These are phyloP conservation scores for Coelogynopora nodosa DNA, from an alignment of 2,888 invertebrate species.

Conservation along the genomic window DNA sequence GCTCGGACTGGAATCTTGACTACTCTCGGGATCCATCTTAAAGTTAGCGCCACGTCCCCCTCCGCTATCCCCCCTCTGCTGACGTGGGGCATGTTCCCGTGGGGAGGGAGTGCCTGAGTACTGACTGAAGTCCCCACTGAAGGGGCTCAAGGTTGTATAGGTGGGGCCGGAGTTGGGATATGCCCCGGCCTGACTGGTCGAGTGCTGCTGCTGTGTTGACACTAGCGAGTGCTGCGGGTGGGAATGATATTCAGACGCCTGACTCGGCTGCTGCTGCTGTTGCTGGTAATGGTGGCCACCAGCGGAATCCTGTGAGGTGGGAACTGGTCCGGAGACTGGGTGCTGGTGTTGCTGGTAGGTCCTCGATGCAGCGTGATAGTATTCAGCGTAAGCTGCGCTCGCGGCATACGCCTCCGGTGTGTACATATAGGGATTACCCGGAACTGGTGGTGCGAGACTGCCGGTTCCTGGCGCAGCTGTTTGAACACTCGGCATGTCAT, in stretches of 20 bases:
- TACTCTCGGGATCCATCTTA: neutral
- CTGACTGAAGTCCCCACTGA: neutral
- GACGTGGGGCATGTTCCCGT: neutral
- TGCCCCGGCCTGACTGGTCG: neutral
- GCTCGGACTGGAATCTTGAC: neutral
- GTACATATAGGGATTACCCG: neutral
- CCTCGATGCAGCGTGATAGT: neutral
- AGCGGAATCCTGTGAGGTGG: neutral
- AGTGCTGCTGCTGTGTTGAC: neutral
- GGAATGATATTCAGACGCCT: neutral
- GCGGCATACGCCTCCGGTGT: conserved; percentile 1
- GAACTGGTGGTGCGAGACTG: neutral
- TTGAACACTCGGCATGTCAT: conserved; percentile 18
- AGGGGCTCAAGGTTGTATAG: neutral
- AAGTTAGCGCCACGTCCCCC: neutral
- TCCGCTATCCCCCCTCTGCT: neutral
- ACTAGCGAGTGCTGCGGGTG: neutral
- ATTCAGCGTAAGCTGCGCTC: conserved; percentile 2
- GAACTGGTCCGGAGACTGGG: neutral
- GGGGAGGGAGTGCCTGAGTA: neutral
- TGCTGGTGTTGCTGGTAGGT: neutral
- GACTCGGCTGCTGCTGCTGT: neutral
- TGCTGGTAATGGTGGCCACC: neutral
- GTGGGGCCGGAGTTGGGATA: neutral
- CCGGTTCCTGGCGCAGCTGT: neutral